A percentile compares a stretch with the other conserved stretches of the same genome.
phyloP scores from a whole-genome alignment of 2,797 vertebrate genomes.

The Enteromius anoplus region DNA sequence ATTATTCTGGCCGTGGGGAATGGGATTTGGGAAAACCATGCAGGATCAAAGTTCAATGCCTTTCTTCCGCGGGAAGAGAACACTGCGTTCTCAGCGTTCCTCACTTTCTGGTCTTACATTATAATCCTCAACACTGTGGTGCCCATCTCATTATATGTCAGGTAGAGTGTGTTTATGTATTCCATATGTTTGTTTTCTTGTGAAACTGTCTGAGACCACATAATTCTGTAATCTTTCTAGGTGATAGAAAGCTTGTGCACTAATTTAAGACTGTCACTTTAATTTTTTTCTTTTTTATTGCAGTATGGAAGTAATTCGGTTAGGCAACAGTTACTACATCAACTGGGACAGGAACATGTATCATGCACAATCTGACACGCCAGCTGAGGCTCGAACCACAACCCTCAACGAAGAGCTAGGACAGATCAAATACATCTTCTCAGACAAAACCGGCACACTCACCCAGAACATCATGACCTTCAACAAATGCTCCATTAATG shows the following conservation, averaged over 20 bases:
- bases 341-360: conserved; percentile 89
- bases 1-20: conserved; percentile 88
- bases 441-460: conserved; percentile 88
- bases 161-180: conserved; percentile 70
- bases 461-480: conserved; percentile 89
- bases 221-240: too few species aligned
- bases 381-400: conserved; percentile 81
- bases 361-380: conserved; percentile 71
- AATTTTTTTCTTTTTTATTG: conserved; percentile 29
- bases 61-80: conserved; percentile 83
- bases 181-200: neutral
- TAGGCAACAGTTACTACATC: conserved; percentile 87
- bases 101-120: conserved; percentile 97
- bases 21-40: conserved; percentile 84
- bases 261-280: conserved; percentile 6
- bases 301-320: conserved; percentile 87
- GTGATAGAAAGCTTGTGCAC: neutral
- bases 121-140: conserved; percentile 98
- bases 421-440: conserved; percentile 87
- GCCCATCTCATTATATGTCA: conserved; percentile 95
- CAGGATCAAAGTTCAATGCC: conserved; percentile 83
- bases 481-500: conserved; percentile 84
- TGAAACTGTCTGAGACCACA: too few species aligned
- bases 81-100: conserved; percentile 78
- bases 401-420: conserved; percentile 87